Base-by-base conservation (phyloP, 2,888 invertebrate genomes). In the Drosophila infuscata region DNA sequence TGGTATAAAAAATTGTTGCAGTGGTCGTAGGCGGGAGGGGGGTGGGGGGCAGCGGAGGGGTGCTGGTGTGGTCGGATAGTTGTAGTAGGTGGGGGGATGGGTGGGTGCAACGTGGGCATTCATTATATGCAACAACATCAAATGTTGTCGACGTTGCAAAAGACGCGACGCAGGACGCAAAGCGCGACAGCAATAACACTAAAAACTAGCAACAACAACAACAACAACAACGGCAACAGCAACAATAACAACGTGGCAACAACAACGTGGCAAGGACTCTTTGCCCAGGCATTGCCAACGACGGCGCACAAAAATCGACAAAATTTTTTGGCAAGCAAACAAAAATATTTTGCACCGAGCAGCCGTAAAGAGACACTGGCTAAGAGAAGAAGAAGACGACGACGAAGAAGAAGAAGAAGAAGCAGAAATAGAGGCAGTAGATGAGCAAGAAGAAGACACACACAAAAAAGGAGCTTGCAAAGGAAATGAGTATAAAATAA, bases 101-200 rank as follows among this genome's bases (percentile, higher is more conserved):
- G 2, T 25, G n/a, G 53, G 11, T 17, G 67, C 32, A 52, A 58
- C 59, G 80, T 60, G 75, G 78, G 81, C 84, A 83, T 85, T 85
- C 89, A 89, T 85, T 85, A 89, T 85, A 77, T 86, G 87, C 85
- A 85, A 85, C 84, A 85, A 85, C 87, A 87, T 83, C 89, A 87
- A 89, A 83, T 87, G 82, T 76, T 89, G 89, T 79, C 87, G 89
- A 85, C 87, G 89, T 82, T 79, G 84, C 89, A 83, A 81, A 83
- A 84, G 83, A 85, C 78, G 78, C 83, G 79, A 80, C 88, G 77
- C 83, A 76, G 78, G 70, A 76, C 79, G 64, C 83, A 80, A 74
- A 74, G 71, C 83, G 87, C 89, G 83, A 76, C 81, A 79, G 84
- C 84, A 83, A 85, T 85, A 85, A 89, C 82, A 89, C 79, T 89